phyloP scores from a whole-genome alignment of 2,888 invertebrate genomes.

The Hofmannophila pseudospretella region DNA sequence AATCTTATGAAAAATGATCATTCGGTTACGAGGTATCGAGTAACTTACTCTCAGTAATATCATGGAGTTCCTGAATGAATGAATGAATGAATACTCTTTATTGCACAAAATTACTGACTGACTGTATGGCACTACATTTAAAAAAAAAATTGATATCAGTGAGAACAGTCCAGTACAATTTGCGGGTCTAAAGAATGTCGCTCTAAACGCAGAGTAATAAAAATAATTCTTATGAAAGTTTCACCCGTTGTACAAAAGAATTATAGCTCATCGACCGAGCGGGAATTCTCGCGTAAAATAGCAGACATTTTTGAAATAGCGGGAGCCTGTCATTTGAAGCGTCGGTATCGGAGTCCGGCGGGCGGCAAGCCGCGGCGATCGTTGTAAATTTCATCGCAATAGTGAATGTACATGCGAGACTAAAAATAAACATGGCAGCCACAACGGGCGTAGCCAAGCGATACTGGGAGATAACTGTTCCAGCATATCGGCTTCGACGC shows the following conservation, averaged over 20 bases:
- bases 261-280: constrained; percentile 56
- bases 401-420: constrained; percentile 64
- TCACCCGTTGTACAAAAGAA: constrained; percentile 51
- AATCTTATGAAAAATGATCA: too few species aligned
- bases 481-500: constrained; percentile 36
- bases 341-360: constrained; percentile 53
- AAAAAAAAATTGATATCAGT: too few species aligned
- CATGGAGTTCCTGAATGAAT: too few species aligned
- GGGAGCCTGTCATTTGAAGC: constrained; percentile 63
- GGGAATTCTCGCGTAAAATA: constrained; percentile 61
- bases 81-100: too few species aligned
- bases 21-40: too few species aligned
- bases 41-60: too few species aligned
- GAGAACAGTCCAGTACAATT: too few species aligned
- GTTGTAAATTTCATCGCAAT: constrained; percentile 69
- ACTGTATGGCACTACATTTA: too few species aligned
- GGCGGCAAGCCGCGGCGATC: constrained; percentile 45
- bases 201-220: constrained; percentile 37
- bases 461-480: constrained; percentile 60
- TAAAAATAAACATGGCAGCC: constrained; percentile 69
- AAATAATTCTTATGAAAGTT: constrained; percentile 47
- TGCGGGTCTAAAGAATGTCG: constrained; percentile 7
- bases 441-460: constrained; percentile 62
- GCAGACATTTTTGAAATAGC: constrained; percentile 68
- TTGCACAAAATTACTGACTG: too few species aligned